Evolutionary conservation across 2,888 invertebrate genomes (phyloP).

Genomic region (Lasius platythorax): DNA sequence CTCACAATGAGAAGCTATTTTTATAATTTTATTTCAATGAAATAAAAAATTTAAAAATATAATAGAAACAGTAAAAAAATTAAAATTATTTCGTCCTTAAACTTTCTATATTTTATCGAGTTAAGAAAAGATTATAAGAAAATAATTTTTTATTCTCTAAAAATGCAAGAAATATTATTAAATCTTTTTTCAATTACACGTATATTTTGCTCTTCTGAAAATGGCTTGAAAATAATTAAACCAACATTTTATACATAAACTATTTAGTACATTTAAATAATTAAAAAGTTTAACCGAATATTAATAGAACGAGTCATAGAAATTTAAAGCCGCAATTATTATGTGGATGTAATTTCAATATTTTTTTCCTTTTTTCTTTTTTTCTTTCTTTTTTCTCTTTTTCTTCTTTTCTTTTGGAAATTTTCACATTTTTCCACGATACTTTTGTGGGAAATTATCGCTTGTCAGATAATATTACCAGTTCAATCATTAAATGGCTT

Average conservation of each 20-base stretch:
- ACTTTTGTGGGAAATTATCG: neutral
- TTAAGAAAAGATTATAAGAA: neutral
- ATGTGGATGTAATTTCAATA: neutral
- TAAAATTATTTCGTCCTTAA: neutral
- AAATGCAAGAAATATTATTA: neutral
- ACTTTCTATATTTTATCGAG: neutral
- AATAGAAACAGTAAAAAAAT: neutral
- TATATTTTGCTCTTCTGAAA: neutral
- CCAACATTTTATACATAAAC: too few species aligned
- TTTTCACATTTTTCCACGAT: neutral
- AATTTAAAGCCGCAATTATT: neutral
- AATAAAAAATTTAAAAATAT: neutral
- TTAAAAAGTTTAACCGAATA: neutral
- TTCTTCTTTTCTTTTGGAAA: neutral
- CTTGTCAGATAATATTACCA: neutral
- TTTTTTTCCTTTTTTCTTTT: neutral
- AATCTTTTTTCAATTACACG: neutral
- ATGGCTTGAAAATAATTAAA: too few species aligned
- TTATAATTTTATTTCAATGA: neutral
- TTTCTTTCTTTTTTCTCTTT: neutral
- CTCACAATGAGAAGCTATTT: neutral
- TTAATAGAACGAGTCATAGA: neutral
- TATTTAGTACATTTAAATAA: too few species aligned
- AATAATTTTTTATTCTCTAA: neutral
- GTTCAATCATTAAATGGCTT: conserved; percentile 14